Percentiles rank a stretch among this genome's conserved stretches.
phyloP scores from a whole-genome alignment of 2,888 invertebrate genomes.

The Meteorus cinctellus region DNA sequence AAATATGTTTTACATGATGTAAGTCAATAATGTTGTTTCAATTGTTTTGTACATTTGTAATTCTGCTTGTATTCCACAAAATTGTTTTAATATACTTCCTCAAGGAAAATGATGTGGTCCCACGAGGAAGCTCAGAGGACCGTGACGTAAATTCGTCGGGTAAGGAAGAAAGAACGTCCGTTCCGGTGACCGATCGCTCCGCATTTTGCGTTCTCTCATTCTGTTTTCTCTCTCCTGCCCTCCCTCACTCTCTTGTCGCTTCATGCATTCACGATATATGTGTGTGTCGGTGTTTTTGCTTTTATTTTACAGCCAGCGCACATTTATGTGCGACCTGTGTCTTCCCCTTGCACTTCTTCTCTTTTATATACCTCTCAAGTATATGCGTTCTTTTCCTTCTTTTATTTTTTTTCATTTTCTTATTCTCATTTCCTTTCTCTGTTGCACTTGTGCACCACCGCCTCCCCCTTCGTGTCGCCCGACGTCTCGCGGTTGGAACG shows the following conservation, averaged over 20 bases:
- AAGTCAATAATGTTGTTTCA: not conserved
- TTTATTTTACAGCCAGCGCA: slow-evolving; percentile 37
- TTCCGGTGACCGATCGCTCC: slow-evolving; percentile 55
- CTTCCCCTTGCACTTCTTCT: slow-evolving; percentile 30
- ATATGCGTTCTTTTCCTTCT: not conserved
- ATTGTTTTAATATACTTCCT: slow-evolving; percentile 42
- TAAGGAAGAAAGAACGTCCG: slow-evolving; percentile 55
- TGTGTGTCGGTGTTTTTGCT: slow-evolving; percentile 44
- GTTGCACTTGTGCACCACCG: slow-evolving; percentile 23
- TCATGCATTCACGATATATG: slow-evolving; percentile 52
- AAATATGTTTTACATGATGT: not conserved
- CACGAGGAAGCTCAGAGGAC: slow-evolving; percentile 51
- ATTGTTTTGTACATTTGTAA: not conserved
- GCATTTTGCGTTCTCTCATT: slow-evolving; percentile 29
- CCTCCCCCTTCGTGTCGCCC: slow-evolving; percentile 39
- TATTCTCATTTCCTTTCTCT: slow-evolving; percentile 31
- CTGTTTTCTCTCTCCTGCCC: slow-evolving; percentile 40
- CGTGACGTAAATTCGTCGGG: slow-evolving; percentile 58
- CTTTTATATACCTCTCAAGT: slow-evolving; percentile 25
- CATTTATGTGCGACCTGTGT: slow-evolving; percentile 48
- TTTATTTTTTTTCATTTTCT: slow-evolving; percentile 3
- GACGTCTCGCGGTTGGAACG: slow-evolving; percentile 47
- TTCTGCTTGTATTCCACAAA: slow-evolving; percentile 26
- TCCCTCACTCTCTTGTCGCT: slow-evolving; percentile 29
- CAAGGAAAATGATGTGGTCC: slow-evolving; percentile 52